Base-by-base conservation (phyloP, 2,113 vertebrate species). In the Ramphastos sulfuratus region DNA sequence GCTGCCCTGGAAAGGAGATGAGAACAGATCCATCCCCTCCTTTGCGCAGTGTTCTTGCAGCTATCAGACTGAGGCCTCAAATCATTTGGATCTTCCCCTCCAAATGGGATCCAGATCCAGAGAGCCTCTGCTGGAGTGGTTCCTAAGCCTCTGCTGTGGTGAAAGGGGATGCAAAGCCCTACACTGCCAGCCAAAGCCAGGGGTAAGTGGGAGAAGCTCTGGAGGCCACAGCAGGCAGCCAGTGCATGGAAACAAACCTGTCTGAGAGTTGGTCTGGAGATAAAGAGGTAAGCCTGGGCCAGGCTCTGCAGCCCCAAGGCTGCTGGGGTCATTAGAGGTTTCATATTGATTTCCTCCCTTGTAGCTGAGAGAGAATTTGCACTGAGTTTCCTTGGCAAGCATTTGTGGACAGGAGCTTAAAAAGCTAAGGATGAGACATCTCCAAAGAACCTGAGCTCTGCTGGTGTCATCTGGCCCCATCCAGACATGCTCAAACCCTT, bases 301-400 rank as follows among this genome's bases (percentile, higher is more conserved):
- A 69, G 90, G 31, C 83, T 37, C 11, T 2, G 16, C 85, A 92
- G 86, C 77, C 89, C 89, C 89, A n/a, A 52, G 90, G 1, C 70
- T 81, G 77, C 89, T 72, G 74, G 55, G 88, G 83, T 72, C 95
- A 83, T 92, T 69, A 95, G 70, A 77, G 89, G 95, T 87, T 95
- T 84, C 81, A 71, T 61, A 85, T 87, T 96, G 81, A 59, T 63
- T 93, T 89, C 86, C 90, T 90, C 86, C 90, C 86, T 84, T 5
- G 11, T 88, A 89, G 88, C 80, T 58, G 81, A 94, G 76, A 64
- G 6, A 75, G 20, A 92, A 88, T 60, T 92, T 86, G 80, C 77
- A 50, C 16, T 19, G 69, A 80, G 82, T 81, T 90, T 65, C 63
- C 54, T 55, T 90, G 93, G 83, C 66, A 86, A 85, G 33, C 12